Percentiles rank a stretch among this genome's conserved stretches.
Evolutionary conservation across 2,113 vertebrate genomes (phyloP).

Genomic region (Mugil cephalus): DNA sequence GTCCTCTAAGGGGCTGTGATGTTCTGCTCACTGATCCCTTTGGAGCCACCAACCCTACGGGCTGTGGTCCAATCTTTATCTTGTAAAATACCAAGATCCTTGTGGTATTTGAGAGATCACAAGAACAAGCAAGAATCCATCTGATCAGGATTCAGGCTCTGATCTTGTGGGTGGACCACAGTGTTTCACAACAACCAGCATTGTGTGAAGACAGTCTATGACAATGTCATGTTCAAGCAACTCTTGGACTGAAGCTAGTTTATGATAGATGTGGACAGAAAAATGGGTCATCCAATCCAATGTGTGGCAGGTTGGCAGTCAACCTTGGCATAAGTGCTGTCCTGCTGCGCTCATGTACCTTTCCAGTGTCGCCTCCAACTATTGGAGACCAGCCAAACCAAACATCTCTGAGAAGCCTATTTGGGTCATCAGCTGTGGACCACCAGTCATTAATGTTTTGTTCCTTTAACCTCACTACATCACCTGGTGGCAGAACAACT

Average conservation of each 20-base stretch:
- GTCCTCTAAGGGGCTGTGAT: neutral
- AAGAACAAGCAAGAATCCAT: too few relatives aligned
- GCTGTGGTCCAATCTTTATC: neutral
- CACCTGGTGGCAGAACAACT: neutral
- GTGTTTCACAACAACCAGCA: too few relatives aligned
- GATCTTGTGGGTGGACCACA: too few relatives aligned
- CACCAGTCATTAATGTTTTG: neutral
- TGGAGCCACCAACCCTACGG: neutral
- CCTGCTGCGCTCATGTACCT: neutral
- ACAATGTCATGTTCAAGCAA: too few relatives aligned
- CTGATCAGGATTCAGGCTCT: too few relatives aligned
- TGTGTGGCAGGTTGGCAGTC: neutral
- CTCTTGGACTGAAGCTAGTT: too few relatives aligned
- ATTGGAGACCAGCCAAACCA: too few relatives aligned
- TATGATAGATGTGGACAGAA: too few relatives aligned
- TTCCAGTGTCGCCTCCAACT: neutral
- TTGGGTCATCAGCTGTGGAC: neutral
- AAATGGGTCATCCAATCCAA: too few relatives aligned
- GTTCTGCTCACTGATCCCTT: neutral
- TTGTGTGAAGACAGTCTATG: too few relatives aligned
- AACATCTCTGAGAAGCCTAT: neutral
- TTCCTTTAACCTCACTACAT: neutral
- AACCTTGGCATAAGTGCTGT: neutral
- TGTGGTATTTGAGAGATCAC: too few relatives aligned
- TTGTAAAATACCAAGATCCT: neutral